Evolutionary conservation across 1,140 invertebrate species (phyloP).

Genomic region (Potamilus streckersoni): DNA sequence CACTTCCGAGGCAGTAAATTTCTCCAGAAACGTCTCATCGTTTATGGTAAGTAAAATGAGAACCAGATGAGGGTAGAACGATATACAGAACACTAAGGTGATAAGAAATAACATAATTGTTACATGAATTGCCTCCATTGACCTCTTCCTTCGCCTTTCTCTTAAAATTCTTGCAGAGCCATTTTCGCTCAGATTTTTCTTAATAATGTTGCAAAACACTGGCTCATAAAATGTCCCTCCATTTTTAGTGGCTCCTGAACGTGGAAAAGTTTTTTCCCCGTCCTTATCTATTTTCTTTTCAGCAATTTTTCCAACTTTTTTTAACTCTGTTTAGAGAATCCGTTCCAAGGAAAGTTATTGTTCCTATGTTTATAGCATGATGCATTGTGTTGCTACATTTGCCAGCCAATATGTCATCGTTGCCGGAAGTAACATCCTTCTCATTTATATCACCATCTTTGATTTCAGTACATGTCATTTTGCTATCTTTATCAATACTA

Average conservation of each 20-base stretch:
- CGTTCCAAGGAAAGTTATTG: too few species aligned
- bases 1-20: not conserved
- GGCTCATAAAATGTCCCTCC: not conserved
- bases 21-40: slow-evolving; percentile 8
- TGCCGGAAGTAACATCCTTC: too few species aligned
- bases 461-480: not conserved
- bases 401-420: too few species aligned
- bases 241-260: not conserved
- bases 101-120: slow-evolving; percentile 26
- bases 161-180: not conserved
- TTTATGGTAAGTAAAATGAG: slow-evolving; percentile 12
- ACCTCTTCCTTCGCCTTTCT: not conserved
- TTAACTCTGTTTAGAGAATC: too few species aligned
- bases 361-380: too few species aligned
- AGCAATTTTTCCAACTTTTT: not conserved
- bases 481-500: not conserved
- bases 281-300: not conserved
- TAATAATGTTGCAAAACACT: not conserved
- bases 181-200: not conserved
- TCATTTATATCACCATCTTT: too few species aligned
- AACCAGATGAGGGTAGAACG: slow-evolving; percentile 21
- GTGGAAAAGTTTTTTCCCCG: slow-evolving; percentile 3
- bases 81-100: slow-evolving; percentile 12
- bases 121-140: slow-evolving; percentile 6
- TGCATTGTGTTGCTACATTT: too few species aligned